phyloP scores from a whole-genome alignment of 2,888 invertebrate genomes.

The Microchrysa polita region DNA sequence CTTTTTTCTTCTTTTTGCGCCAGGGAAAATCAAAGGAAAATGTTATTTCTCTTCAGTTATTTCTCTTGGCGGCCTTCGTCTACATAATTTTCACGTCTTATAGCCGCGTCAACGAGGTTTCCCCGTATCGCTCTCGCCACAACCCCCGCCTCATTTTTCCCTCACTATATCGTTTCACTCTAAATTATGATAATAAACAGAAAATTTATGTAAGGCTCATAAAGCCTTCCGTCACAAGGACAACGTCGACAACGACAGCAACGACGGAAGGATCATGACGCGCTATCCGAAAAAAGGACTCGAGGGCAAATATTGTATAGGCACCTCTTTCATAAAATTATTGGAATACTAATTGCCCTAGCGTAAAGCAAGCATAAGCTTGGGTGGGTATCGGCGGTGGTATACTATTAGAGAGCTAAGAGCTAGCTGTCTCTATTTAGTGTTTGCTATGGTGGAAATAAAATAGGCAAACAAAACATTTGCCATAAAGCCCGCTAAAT shows the following conservation, averaged over 20 bases:
- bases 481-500: constrained; percentile 41
- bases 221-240: constrained; percentile 1
- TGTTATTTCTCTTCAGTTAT: constrained; percentile 4
- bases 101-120: constrained; percentile 14
- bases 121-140: constrained; percentile 2
- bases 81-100: constrained; percentile 10
- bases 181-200: constrained; percentile 38
- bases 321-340: constrained; percentile 29
- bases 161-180: too few relatives aligned
- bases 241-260: too few relatives aligned
- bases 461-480: constrained; percentile 38
- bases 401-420: too few relatives aligned
- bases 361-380: not conserved
- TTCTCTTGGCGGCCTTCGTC: not conserved
- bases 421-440: too few relatives aligned
- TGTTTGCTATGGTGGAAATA: too few relatives aligned
- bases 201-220: constrained; percentile 38
- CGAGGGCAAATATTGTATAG: constrained; percentile 27
- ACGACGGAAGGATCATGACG: not conserved
- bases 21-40: constrained; percentile 29
- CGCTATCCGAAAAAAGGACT: constrained; percentile 22
- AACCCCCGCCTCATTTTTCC: too few relatives aligned
- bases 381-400: too few relatives aligned
- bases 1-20: too few relatives aligned
- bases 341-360: constrained; percentile 38